phyloP scores from a whole-genome alignment of 2,888 invertebrate genomes.

The Quadroppia sp. region DNA sequence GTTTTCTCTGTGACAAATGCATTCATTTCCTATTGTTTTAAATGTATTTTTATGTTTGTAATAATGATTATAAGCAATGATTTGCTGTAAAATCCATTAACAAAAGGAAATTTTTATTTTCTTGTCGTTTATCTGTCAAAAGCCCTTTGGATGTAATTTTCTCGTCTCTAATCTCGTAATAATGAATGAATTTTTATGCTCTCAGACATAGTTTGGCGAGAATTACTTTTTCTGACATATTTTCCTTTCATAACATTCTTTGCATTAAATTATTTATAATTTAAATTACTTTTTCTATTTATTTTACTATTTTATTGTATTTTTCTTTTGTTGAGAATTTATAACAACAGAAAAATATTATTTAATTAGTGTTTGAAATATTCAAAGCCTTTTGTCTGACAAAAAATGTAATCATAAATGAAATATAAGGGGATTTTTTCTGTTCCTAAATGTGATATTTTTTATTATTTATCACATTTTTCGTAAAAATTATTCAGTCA shows the following conservation, averaged over 20 bases:
- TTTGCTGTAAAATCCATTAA: neutral
- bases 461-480: too few relatives aligned
- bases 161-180: conserved; percentile 20
- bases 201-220: neutral
- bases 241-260: neutral
- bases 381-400: too few relatives aligned
- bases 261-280: conserved; percentile 20
- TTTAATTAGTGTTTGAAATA: neutral
- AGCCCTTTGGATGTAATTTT: conserved; percentile 10
- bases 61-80: conserved; percentile 31
- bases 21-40: neutral
- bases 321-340: neutral
- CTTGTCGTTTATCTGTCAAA: conserved; percentile 10
- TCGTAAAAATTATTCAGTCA: too few relatives aligned
- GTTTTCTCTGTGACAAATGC: neutral
- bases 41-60: neutral
- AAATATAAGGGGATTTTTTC: too few relatives aligned
- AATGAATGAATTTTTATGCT: conserved; percentile 30
- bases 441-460: too few relatives aligned
- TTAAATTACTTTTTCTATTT: conserved; percentile 5
- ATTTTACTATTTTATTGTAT: neutral
- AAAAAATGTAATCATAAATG: too few relatives aligned
- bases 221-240: neutral
- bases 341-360: neutral
- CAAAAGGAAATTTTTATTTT: conserved; percentile 22